These are phyloP conservation scores for Rhimphoctona megacephalus DNA, from an alignment of 2,888 invertebrate species.

Conservation along the genomic window DNA sequence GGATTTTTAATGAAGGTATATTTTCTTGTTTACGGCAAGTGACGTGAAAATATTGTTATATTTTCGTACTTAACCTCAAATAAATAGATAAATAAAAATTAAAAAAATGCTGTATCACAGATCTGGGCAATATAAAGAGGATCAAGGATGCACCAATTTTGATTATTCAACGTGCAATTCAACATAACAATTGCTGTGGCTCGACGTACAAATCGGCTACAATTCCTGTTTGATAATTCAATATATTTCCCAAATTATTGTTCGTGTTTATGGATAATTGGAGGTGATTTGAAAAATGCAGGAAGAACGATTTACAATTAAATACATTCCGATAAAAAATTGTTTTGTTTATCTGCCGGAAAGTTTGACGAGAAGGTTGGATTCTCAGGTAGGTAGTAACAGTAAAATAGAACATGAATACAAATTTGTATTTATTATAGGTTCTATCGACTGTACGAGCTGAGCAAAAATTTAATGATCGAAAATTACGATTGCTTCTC, in stretches of 20 bases:
- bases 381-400: constrained; percentile 75
- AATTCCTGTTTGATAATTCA: neutral
- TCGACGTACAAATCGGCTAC: neutral
- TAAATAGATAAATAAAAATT: neutral
- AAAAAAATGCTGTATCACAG: neutral
- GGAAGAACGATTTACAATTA: constrained; percentile 84
- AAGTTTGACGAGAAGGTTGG: constrained; percentile 76
- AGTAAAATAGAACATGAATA: neutral
- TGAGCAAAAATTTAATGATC: neutral
- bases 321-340: constrained; percentile 84
- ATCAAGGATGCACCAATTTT: neutral
- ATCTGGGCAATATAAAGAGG: no score
- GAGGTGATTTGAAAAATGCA: constrained; percentile 81
- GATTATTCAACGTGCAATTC: neutral
- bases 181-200: neutral
- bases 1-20: neutral
- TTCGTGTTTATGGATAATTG: neutral
- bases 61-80: constrained; percentile 43
- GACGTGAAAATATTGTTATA: neutral
- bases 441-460: neutral
- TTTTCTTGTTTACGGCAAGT: neutral
- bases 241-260: neutral
- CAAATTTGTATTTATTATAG: neutral
- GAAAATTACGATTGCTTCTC: neutral
- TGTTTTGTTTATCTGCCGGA: constrained; percentile 85